Evolutionary conservation across 1,140 invertebrate species (phyloP), one percentile per base, ranked within the genome.

Genomic region (Spodoptera frugiperda): DNA sequence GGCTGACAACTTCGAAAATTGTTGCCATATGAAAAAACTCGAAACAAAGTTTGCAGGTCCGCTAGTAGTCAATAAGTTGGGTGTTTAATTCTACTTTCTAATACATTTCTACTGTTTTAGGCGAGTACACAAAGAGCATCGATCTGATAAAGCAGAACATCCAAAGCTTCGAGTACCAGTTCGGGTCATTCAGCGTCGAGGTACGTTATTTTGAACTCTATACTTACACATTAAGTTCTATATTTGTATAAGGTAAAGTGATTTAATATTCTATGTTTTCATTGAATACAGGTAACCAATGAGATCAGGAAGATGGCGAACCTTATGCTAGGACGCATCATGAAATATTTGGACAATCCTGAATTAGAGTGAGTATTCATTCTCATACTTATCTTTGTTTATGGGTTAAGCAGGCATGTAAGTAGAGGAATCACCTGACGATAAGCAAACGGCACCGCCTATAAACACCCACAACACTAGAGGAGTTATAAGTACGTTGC

Each of bases 151-250:
- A 93, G 70, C 90, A 92, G 65, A 92, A 92, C 39, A 89, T 93
- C n/a, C 92, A 92, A 49, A 91, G 88, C 46, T 81, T 92, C n/a
- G 92, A 93, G 65, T 91, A 92, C 65, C 92, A 92, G 55, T 93
- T 86, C 75, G 92, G 92, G 4, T 93, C 92, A 0, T 92, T 93
- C 25, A 93, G 92, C 82, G 91, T 91, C 0, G 92, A 93, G 82
- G 92, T 93, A 72, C 72, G 78, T 61, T 57, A 25, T 25, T 19
- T 2, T 19, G 4, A 8, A 11, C 1, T 44, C n/a, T 44, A 17
- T 44, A 0, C 9, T 44, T 46, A 39, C 12, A 2, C 14, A 17
- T 10, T 39, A 39, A 39, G 33, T 0, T 10, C 1, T 9, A 39
- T 9, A 9, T 39, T 39, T 39, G 6, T 39, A 39, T 39, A 39